phyloP scores from a whole-genome alignment of 2,888 invertebrate species.

The Rhimphoctona megacephalus region DNA sequence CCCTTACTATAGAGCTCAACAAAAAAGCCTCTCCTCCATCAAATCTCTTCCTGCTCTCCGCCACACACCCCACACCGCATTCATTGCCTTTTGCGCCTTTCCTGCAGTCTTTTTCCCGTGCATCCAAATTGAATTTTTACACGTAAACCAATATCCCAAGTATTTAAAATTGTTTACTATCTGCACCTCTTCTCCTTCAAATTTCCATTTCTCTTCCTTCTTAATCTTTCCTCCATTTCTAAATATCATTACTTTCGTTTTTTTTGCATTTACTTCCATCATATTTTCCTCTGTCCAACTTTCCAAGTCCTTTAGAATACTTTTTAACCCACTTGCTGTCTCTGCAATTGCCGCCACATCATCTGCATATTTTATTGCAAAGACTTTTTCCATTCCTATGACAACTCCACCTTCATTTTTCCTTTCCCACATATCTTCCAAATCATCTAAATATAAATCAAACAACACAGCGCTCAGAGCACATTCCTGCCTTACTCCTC shows the following conservation, averaged over 20 bases:
- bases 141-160: neutral
- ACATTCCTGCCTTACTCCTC: constrained; percentile 67
- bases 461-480: constrained; percentile 60
- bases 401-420: constrained; percentile 37
- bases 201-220: constrained; percentile 41
- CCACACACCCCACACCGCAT: constrained; percentile 31
- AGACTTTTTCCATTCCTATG: constrained; percentile 4
- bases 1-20: neutral
- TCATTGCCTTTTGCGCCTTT: constrained; percentile 16
- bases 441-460: constrained; percentile 48
- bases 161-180: constrained; percentile 23
- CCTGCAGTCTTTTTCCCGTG: no score
- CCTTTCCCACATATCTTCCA: constrained; percentile 42
- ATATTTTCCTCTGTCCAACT: neutral
- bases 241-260: constrained; percentile 30
- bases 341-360: neutral
- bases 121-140: no score
- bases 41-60: constrained; percentile 30
- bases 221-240: constrained; percentile 45
- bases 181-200: constrained; percentile 32
- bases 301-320: constrained; percentile 9
- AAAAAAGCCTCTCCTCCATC: no score
- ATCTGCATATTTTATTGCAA: neutral
- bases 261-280: neutral
- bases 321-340: neutral